These are phyloP conservation scores for Pseudolaguvia tuberculata DNA, from an alignment of 2,113 vertebrate species.

Conservation along the genomic window DNA sequence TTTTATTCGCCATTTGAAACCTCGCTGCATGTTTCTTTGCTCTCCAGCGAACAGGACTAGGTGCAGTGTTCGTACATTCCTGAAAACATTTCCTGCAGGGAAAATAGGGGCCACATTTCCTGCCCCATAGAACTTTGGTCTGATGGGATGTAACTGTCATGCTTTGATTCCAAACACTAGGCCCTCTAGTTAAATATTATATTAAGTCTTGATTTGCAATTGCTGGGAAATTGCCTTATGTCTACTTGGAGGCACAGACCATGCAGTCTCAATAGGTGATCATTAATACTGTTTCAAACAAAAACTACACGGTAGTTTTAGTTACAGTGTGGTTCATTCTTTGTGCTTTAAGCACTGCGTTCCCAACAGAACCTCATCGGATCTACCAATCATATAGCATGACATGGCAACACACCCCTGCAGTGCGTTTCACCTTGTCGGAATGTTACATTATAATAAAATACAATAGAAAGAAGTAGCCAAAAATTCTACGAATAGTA, in stretches of 20 bases:
- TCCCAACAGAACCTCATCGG: background rate
- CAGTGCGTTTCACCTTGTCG: too few relatives aligned
- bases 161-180: constrained; percentile 20
- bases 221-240: background rate
- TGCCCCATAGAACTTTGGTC: background rate
- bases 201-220: background rate
- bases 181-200: background rate
- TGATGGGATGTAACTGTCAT: constrained; percentile 11
- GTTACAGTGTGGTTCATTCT: background rate
- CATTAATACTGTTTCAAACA: background rate
- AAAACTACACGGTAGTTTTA: background rate
- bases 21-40: constrained; percentile 7
- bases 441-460: too few relatives aligned
- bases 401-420: background rate
- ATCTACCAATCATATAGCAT: background rate
- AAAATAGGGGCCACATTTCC: constrained; percentile 30
- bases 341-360: background rate
- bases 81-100: constrained; percentile 34
- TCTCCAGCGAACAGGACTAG: background rate
- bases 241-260: background rate
- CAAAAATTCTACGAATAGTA: background rate
- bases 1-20: background rate
- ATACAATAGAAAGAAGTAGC: too few relatives aligned
- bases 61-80: constrained; percentile 16
- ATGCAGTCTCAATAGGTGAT: background rate